Evolutionary conservation across 2,888 invertebrate species (phyloP).

Genomic region (Aspidiotus rigidus): DNA sequence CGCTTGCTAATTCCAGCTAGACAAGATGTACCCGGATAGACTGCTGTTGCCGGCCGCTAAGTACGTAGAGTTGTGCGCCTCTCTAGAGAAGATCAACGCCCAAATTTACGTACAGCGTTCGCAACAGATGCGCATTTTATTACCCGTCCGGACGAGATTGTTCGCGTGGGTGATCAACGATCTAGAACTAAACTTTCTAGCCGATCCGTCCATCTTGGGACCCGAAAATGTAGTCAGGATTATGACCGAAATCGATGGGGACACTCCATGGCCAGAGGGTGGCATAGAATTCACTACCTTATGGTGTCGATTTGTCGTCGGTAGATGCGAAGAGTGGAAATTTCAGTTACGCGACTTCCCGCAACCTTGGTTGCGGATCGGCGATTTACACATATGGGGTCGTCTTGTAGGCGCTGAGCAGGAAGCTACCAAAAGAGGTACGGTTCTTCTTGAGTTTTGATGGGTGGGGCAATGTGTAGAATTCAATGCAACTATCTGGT

Average conservation of each 20-base stretch:
- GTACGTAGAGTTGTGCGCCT: constrained; percentile 79
- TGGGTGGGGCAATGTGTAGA: background rate
- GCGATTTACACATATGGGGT: constrained; percentile 79
- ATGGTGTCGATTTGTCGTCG: constrained; percentile 82
- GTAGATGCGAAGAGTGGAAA: constrained; percentile 76
- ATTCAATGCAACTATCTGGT: constrained; percentile 28
- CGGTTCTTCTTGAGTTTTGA: background rate
- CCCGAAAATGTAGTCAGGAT: constrained; percentile 60
- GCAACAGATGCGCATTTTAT: constrained; percentile 58
- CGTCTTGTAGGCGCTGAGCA: constrained; percentile 84
- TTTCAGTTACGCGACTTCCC: constrained; percentile 89
- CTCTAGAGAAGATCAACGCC: constrained; percentile 79
- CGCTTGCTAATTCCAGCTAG: constrained; percentile 45
- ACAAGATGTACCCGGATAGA: constrained; percentile 71
- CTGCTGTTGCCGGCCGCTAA: constrained; percentile 73
- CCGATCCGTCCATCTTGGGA: constrained; percentile 81
- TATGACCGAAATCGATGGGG: constrained; percentile 66
- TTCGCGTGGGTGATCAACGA: constrained; percentile 78
- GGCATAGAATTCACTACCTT: constrained; percentile 78
- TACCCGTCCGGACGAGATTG: constrained; percentile 62
- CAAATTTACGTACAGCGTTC: constrained; percentile 92
- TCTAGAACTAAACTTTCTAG: constrained; percentile 63
- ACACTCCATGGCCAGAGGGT: constrained; percentile 85
- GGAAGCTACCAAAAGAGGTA: constrained; percentile 58
- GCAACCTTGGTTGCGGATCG: constrained; percentile 78